A percentile compares a stretch with the other conserved stretches of the same genome.
phyloP scores from a whole-genome alignment of 2,888 invertebrate species.

The Oeneis ivallda region DNA sequence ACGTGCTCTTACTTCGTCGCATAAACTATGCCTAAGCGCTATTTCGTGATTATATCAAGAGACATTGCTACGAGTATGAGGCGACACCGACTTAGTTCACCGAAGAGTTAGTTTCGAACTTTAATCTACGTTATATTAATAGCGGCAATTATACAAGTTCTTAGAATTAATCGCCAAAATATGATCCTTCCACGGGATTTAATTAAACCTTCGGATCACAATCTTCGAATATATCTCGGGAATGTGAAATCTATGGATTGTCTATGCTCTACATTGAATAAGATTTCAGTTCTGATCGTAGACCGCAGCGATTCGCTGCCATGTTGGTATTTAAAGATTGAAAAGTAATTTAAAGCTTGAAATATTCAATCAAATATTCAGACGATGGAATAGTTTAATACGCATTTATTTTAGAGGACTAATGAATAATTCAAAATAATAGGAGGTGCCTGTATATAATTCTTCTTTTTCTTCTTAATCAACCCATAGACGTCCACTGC shows the following conservation, averaged over 20 bases:
- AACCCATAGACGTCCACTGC: too few relatives aligned
- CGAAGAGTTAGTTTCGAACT: conserved; percentile 33
- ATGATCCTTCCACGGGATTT: conserved; percentile 33
- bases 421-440: too few relatives aligned
- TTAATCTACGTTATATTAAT: conserved; percentile 38
- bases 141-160: conserved; percentile 40
- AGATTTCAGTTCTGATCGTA: not conserved
- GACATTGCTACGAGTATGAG: conserved; percentile 17
- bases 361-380: not conserved
- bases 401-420: too few relatives aligned
- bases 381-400: too few relatives aligned
- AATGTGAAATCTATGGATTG: conserved; percentile 33
- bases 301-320: too few relatives aligned
- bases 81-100: conserved; percentile 23
- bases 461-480: too few relatives aligned
- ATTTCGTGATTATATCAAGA: conserved; percentile 33
- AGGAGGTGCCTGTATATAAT: too few relatives aligned
- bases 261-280: not conserved
- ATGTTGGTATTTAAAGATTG: not conserved
- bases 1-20: conserved; percentile 14
- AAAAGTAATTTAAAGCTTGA: not conserved
- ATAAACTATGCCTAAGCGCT: conserved; percentile 29
- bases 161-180: conserved; percentile 36
- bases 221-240: conserved; percentile 21
- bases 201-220: conserved; percentile 36